These are phyloP conservation scores for Lepidothrix coronata DNA, from an alignment of 2,113 vertebrate genomes.

Conservation along the genomic window DNA sequence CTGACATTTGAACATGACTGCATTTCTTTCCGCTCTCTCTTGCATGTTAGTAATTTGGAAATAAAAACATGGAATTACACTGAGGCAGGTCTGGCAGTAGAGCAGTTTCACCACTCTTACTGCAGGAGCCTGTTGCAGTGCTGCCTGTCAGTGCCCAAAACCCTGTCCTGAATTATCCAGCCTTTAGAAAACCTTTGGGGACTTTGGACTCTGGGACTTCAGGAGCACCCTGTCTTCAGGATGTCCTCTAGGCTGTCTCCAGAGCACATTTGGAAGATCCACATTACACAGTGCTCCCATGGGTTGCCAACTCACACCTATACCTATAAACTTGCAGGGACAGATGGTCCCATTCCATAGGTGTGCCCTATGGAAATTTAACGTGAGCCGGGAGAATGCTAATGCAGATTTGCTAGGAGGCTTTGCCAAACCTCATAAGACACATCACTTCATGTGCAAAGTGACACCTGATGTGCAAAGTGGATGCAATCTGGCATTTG, in stretches of 20 bases:
- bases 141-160: background rate
- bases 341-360: background rate
- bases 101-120: background rate
- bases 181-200: background rate
- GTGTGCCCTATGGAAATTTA: background rate
- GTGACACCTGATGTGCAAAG: background rate
- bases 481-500: background rate
- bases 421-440: background rate
- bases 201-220: background rate
- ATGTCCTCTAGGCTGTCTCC: background rate
- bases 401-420: background rate
- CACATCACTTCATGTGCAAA: rapidly evolving
- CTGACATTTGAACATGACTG: slow-evolving; percentile 5
- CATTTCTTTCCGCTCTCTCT: background rate
- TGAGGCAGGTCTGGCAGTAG: background rate
- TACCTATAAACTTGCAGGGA: background rate
- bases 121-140: background rate
- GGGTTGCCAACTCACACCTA: background rate
- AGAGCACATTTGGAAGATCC: background rate
- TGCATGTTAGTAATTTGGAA: background rate
- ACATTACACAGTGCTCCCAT: background rate
- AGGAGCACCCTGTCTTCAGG: background rate
- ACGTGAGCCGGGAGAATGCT: background rate
- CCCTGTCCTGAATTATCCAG: background rate
- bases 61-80: background rate